Base-by-base conservation (phyloP, 2,888 invertebrate genomes). In the Acleris literana region DNA sequence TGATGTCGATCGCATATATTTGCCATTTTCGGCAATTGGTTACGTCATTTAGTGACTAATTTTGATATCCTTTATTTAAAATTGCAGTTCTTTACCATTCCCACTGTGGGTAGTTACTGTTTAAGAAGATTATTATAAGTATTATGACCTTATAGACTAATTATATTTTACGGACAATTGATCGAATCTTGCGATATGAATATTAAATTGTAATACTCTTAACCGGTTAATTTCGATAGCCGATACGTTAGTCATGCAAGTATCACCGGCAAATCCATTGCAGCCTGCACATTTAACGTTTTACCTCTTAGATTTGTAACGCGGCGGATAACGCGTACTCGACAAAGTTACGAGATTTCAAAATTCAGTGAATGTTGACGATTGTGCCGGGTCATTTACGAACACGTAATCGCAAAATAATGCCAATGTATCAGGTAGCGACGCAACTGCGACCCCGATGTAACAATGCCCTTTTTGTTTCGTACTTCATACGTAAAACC, bases 1-100 rank as follows among this genome's bases (percentile, higher is more conserved):
- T 48, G 18, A 54, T 39, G 39, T 49, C 59, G 39, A 54, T 64
- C 33, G 48, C n/a, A 49, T 63, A 51, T 20, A 39, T 59, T 64
- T 49, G 43, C 55, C 55, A 55, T 60, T 60, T 64, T 54, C 43
- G 44, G 55, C 20, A 53, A 17, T 53, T 25, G 39, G 6, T 53
- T 52, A 22, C 11, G 13, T 39, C 39, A 39, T 4, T 13, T 3
- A 11, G 39, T 13, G 13, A 39, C 11, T 1, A 39, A 0, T 44
- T 44, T 44, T 44, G n/a, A 3, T 44, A 44, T n/a, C 44, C 16
- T 44, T 39, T 11, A 39, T 39, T 39, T 39, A 13, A 39, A 39
- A 3, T 39, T 39, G 39, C 39, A 39, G 11, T 13, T n/a, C n/a
- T n/a, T n/a, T 39, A 9, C 13, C 39, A 4, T 13, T 39, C 13